Conservation (phyloP, 2,113 vertebrate species). For the Porphyrio hochstetteri region DNA sequence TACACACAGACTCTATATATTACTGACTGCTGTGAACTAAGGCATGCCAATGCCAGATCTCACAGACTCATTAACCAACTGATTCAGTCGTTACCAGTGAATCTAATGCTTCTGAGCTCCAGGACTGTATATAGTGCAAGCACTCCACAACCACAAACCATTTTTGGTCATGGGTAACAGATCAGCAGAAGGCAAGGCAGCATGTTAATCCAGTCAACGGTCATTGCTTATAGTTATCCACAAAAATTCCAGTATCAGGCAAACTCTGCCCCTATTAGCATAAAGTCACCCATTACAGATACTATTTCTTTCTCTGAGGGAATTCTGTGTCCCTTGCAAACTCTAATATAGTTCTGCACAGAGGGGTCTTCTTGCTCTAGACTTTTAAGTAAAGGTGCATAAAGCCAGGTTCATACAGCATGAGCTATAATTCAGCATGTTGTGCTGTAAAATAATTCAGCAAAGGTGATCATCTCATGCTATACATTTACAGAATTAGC, state of each 20-base stretch:
- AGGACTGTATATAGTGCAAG: not conserved
- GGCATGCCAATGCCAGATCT: slow-evolving; percentile 52
- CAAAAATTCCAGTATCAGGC: not conserved
- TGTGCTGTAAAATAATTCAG: not conserved
- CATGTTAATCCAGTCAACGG: not conserved
- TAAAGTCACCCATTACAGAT: not conserved
- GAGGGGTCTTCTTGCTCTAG: not conserved
- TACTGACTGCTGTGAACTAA: slow-evolving; percentile 53
- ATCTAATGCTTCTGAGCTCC: not conserved
- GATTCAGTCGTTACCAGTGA: not conserved
- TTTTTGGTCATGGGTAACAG: slow-evolving; percentile 29
- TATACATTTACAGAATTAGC: slow-evolving; percentile 9
- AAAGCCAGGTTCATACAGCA: not conserved
- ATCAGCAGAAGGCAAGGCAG: slow-evolving; percentile 2
- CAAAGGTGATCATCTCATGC: not conserved
- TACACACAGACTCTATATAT: slow-evolving; percentile 45
- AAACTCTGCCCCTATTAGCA: not conserved
- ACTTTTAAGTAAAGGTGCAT: not conserved
- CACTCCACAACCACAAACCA: not conserved
- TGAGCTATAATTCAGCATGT: not conserved
- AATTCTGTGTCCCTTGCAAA: not conserved
- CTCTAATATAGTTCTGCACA: not conserved
- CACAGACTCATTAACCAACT: slow-evolving; percentile 9
- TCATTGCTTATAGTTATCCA: not conserved
- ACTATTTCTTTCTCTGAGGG: not conserved